phyloP scores from a whole-genome alignment of 2,888 invertebrate genomes.

The Callyntrura sp. region DNA sequence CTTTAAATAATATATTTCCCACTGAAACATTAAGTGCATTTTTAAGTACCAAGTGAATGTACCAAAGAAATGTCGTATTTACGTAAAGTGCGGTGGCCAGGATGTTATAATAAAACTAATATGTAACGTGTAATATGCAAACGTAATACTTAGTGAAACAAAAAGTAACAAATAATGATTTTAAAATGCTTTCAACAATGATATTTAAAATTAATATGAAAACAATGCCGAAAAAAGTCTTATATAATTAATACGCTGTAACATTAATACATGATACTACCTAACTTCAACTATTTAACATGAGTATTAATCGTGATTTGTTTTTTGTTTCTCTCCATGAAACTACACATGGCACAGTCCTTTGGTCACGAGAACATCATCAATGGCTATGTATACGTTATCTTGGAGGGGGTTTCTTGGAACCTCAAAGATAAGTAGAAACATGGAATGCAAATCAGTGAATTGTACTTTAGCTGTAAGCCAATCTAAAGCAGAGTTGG shows the following conservation, averaged over 20 bases:
- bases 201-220: slow-evolving; percentile 3
- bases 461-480: slow-evolving; percentile 83
- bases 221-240: slow-evolving; percentile 9
- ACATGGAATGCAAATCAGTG: slow-evolving; percentile 82
- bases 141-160: slow-evolving; percentile 51
- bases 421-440: slow-evolving; percentile 83
- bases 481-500: slow-evolving; percentile 82
- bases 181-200: background rate
- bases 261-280: background rate
- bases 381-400: slow-evolving; percentile 83
- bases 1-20: no score
- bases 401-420: slow-evolving; percentile 81
- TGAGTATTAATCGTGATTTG: slow-evolving; percentile 22
- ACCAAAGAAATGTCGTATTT: background rate
- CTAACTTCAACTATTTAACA: slow-evolving; percentile 13
- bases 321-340: background rate
- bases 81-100: no score
- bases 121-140: background rate
- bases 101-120: background rate
- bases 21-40: background rate
- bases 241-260: background rate
- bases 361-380: slow-evolving; percentile 83
- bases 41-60: background rate
- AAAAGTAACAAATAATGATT: background rate
- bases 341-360: slow-evolving; percentile 83